Base-by-base conservation (phyloP, 2,888 invertebrate species). In the Pristionchus exspectatus region DNA sequence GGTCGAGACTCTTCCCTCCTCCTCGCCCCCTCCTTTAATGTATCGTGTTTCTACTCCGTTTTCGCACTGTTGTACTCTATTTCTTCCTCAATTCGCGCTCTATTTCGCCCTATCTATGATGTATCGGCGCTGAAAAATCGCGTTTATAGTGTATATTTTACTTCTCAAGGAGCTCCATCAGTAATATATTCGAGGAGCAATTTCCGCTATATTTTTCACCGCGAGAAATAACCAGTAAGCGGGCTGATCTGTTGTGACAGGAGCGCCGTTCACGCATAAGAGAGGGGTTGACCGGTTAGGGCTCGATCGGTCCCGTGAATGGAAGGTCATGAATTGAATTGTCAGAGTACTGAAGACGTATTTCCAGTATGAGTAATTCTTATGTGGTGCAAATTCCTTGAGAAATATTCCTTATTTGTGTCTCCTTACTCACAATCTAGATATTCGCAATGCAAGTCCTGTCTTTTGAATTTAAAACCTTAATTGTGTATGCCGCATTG, bases 1-100 rank as follows among this genome's bases (percentile, higher is more conserved):
- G 81, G 81, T 81, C 81, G 81, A 27, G 81, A 81, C 81, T 50
- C 81, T 24, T 21, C 81, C 50, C 81, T 27, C 50, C 50, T 9
- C 0, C 50, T 54, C 50, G 10, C 4, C 50, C 27, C 50, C 7
- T 16, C 10, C 27, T n/a, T 21, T 4, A 24, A 0, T 77, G 50
- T 44, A 21, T 77, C 77, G 77, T 33, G 21, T 77, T 10, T 21
- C 5, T 44, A 24, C 10, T 24, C n/a, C 77, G 33, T 33, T 74
- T 74, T 38, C 74, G 18, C 27, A 14, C 18, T 74, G 14, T 16
- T n/a, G 24, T 9, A 0, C 66, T 2, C 66, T 59, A 18, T 21
- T 27, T 27, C 12, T 9, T 10, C 12, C 63, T 2, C 63, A 63
- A n/a, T 59, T 59, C 59, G 59, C 59, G 12, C 12, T 59, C 59